These are phyloP conservation scores for Apocrypta bakeri DNA, from an alignment of 1,140 invertebrate species.

Conservation along the genomic window DNA sequence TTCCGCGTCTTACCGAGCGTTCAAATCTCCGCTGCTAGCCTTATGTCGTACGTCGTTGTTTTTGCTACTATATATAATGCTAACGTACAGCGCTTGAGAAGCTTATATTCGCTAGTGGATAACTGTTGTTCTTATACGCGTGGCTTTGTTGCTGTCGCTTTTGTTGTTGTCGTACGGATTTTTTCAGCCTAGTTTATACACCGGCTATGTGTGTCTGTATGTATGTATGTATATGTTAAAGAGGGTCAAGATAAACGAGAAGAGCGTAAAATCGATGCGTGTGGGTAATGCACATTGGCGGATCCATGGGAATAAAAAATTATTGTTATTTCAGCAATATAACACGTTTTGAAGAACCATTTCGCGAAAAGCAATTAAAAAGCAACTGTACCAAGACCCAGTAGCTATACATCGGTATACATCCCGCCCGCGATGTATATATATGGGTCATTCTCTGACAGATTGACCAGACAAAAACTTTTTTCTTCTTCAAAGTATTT, in stretches of 20 bases:
- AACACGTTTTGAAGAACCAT: no score
- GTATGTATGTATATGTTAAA: no score
- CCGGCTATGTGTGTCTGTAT: no score
- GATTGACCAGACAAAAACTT: no score
- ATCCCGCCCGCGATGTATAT: no score
- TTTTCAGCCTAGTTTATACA: neutral
- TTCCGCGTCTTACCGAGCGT: constrained; percentile 6
- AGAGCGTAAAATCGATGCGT: neutral
- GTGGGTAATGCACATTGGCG: no score
- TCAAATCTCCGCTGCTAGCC: constrained; percentile 12
- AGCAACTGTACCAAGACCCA: neutral
- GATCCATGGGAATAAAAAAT: no score
- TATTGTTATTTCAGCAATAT: no score
- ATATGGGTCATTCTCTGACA: no score
- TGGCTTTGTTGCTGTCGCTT: neutral
- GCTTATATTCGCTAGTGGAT: neutral
- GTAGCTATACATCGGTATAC: no score
- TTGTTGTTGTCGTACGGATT: constrained; percentile 22
- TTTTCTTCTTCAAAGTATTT: no score
- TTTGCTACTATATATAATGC: neutral
- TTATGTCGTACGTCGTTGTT: constrained; percentile 3
- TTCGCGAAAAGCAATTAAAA: neutral
- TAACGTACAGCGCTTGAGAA: neutral
- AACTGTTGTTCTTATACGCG: constrained; percentile 1
- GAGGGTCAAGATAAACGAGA: neutral